Percentiles rank a stretch among this genome's conserved stretches.
These are phyloP conservation scores for Archivesica marissinica DNA, from an alignment of 1,140 invertebrate species.

Conservation along the genomic window DNA sequence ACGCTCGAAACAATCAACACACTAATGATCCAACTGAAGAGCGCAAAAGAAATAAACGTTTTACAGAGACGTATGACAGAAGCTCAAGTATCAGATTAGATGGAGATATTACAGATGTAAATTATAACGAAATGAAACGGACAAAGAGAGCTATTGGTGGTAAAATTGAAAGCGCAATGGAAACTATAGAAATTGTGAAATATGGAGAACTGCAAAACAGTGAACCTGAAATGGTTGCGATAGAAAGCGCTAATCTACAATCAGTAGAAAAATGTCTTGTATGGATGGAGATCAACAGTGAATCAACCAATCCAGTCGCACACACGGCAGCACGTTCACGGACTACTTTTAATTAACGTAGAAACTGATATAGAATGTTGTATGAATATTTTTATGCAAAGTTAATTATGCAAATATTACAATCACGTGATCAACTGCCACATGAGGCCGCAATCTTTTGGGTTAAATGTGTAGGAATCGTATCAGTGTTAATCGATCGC, in stretches of 20 bases:
- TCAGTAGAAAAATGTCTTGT: slow-evolving; percentile 75
- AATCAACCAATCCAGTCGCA: background rate
- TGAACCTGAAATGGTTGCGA: background rate
- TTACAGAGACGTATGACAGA: slow-evolving; percentile 28
- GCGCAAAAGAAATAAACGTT: slow-evolving; percentile 17
- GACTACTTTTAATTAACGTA: too few species aligned
- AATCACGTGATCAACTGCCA: too few species aligned
- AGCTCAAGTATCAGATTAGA: slow-evolving; percentile 26
- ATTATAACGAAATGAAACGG: slow-evolving; percentile 28
- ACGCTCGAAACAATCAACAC: background rate
- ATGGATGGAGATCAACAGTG: slow-evolving; percentile 71
- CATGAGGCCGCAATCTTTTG: too few species aligned
- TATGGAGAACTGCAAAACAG: slow-evolving; percentile 20
- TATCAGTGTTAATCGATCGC: too few species aligned
- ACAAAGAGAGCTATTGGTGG: slow-evolving; percentile 60
- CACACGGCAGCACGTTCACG: background rate
- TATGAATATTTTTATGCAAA: too few species aligned
- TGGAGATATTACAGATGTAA: slow-evolving; percentile 63
- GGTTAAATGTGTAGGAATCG: too few species aligned
- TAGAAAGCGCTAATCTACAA: slow-evolving; percentile 63
- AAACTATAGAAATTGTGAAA: slow-evolving; percentile 69
- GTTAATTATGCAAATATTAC: too few species aligned
- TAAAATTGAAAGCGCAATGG: slow-evolving; percentile 65
- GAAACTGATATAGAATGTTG: too few species aligned
- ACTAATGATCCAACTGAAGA: slow-evolving; percentile 12